A percentile compares a stretch with the other conserved stretches of the same genome.
Evolutionary conservation across 1,140 invertebrate species (phyloP).

Genomic region (Onthophagus taurus): DNA sequence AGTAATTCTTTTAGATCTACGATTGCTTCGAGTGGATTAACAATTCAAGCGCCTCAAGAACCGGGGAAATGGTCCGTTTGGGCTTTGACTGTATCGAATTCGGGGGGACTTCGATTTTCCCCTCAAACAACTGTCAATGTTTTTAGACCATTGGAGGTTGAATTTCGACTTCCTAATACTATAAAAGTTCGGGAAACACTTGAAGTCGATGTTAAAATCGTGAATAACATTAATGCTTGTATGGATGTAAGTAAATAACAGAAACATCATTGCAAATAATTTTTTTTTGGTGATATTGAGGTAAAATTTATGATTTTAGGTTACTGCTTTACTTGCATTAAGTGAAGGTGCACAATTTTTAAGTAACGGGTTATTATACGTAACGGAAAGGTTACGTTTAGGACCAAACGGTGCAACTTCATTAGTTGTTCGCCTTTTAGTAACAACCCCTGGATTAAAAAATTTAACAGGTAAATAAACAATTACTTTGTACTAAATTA

Average conservation of each 20-base stretch:
- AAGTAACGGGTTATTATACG: constrained; percentile 50
- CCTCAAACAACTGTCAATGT: constrained; percentile 45
- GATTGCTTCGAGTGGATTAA: constrained; percentile 42
- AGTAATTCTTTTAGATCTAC: constrained; percentile 12
- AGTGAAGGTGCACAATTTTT: constrained; percentile 52
- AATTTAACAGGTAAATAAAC: constrained; percentile 55
- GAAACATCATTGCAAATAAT: background rate
- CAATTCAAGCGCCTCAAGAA: constrained; percentile 44
- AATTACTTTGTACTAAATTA: too few species aligned
- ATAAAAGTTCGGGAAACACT: constrained; percentile 50
- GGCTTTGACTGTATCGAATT: constrained; percentile 44
- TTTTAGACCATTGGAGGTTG: constrained; percentile 48
- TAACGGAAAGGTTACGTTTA: constrained; percentile 49
- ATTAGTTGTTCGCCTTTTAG: constrained; percentile 48
- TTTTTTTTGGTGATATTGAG: background rate
- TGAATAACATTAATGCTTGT: constrained; percentile 54
- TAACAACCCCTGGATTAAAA: constrained; percentile 48
- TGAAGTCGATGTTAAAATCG: constrained; percentile 54
- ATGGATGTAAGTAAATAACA: constrained; percentile 49
- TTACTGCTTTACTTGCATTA: constrained; percentile 49
- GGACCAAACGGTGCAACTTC: constrained; percentile 54
- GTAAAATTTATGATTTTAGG: constrained; percentile 36
- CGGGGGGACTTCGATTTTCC: constrained; percentile 43
- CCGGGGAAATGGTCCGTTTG: constrained; percentile 51
- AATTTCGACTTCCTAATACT: constrained; percentile 46